Percentiles rank a stretch among this genome's conserved stretches.
Evolutionary conservation across 1,140 invertebrate genomes (phyloP).

Genomic region (Heterodera schachtii): DNA sequence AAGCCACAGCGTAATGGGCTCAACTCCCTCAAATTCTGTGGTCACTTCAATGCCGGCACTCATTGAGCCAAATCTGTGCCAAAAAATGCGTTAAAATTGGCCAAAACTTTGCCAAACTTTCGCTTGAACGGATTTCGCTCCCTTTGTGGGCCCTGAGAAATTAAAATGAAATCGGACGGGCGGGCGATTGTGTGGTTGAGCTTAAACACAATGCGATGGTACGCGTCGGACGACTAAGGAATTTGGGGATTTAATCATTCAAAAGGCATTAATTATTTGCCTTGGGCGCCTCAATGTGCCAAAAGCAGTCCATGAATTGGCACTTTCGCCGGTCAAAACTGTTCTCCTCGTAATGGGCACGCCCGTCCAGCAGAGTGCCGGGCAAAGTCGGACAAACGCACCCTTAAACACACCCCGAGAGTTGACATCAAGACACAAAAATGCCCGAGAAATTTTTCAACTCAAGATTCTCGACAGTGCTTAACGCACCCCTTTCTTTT

Average conservation of each 20-base stretch:
- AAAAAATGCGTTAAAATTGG: neutral
- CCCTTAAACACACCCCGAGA: conserved; percentile 22
- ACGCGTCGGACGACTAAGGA: neutral
- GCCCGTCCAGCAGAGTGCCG: conserved; percentile 21
- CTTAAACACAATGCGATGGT: conserved; percentile 41
- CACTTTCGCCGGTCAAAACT: conserved; percentile 18
- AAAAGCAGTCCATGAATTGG: conserved; percentile 49
- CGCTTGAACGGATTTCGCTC: conserved; percentile 14
- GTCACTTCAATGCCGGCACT: neutral
- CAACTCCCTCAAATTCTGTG: neutral
- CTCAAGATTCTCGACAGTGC: neutral
- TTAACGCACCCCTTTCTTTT: conserved; percentile 38
- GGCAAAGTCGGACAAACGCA: conserved; percentile 37
- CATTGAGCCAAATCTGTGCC: conserved; percentile 17
- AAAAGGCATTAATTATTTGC: neutral
- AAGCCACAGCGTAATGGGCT: conserved; percentile 33
- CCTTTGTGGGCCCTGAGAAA: conserved; percentile 26
- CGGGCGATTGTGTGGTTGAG: conserved; percentile 30
- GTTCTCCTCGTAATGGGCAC: conserved; percentile 17
- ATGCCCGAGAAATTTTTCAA: too few relatives aligned
- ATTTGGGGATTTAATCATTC: conserved; percentile 1
- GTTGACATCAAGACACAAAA: too few relatives aligned
- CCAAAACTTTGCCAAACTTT: neutral
- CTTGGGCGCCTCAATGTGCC: conserved; percentile 29
- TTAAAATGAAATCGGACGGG: conserved; percentile 35